Evolutionary conservation across 2,888 invertebrate genomes (phyloP), one percentile per base, ranked within the genome.

Genomic region (Euplexia lucipara): DNA sequence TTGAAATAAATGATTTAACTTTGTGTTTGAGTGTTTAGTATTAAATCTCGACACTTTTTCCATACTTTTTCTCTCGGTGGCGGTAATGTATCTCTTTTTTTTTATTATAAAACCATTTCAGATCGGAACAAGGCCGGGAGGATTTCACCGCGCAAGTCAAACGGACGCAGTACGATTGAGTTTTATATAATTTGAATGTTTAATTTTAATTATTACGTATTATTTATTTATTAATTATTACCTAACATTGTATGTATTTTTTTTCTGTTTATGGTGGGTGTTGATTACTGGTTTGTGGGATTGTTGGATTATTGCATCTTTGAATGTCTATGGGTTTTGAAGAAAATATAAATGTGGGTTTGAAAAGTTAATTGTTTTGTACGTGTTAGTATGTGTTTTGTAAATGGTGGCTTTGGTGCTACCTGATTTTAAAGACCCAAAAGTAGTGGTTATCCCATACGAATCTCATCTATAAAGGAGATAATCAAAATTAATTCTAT

Each of bases 81-180:
- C 75, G 85, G 86, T 76, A 59, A 14, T 69, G 44, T 74, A 74
- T 78, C 45, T 56, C 59, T 70, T 75, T 78, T 67, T 26, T 75
- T 79, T 76, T 70, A 78, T 76, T 78, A 82, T 58, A 77, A 74
- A 59, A 69, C 78, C 39, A 70, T 94, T 95, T 90, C 95, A 95
- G 95, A 88, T 94, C 91, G 41, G 95, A 93, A 74, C 91, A 91
- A 77, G 87, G 85, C 68, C 92, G 90, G 82, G 95, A 95, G 85
- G 95, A 95, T 86, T 95, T 95, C 90, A 90, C 88, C 78, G 88
- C 90, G 35, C 95, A 95, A 91, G 95, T 95, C 81, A 95, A 95
- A 91, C 81, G 95, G 80, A 95, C 95, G 83, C 95, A 95, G 95
- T 95, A 95, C 88, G 94, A 85, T 84, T 60, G 10, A 78, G 69